Evolutionary conservation across 2,113 vertebrate species (phyloP).

Genomic region (Archocentrus centrarchus): DNA sequence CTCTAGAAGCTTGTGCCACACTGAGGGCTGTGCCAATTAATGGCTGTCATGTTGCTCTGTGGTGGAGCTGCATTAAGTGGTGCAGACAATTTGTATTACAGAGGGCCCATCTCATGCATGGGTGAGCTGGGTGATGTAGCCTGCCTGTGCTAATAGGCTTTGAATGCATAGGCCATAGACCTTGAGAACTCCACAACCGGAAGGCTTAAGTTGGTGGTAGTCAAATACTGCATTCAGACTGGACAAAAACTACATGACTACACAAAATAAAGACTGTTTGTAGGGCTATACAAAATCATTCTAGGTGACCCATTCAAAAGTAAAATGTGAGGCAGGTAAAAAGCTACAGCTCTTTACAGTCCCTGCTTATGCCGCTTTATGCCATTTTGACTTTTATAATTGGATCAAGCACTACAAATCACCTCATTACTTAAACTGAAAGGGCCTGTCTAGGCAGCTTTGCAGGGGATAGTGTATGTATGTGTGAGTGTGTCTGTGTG

Average conservation of each 20-base stretch:
- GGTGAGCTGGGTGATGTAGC: slow-evolving; percentile 72
- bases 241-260: slow-evolving; percentile 31
- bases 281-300: not conserved
- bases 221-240: slow-evolving; percentile 32
- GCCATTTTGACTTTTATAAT: slow-evolving; percentile 41
- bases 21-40: slow-evolving; percentile 71
- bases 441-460: slow-evolving; percentile 47
- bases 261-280: not conserved
- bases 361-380: slow-evolving; percentile 11
- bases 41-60: slow-evolving; percentile 76
- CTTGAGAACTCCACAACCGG: slow-evolving; percentile 32
- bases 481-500: not conserved
- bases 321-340: not conserved
- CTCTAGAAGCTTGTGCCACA: slow-evolving; percentile 31
- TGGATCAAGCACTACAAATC: slow-evolving; percentile 60
- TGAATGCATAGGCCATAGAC: slow-evolving; percentile 55
- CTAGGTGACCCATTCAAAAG: not conserved
- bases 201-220: slow-evolving; percentile 38
- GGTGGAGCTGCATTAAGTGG: slow-evolving; percentile 67
- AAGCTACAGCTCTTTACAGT: not conserved
- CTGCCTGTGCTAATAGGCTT: slow-evolving; percentile 70
- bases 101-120: slow-evolving; percentile 79
- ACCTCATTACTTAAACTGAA: slow-evolving; percentile 65
- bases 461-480: slow-evolving; percentile 5
- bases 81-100: slow-evolving; percentile 83